Percentiles rank a stretch among this genome's conserved stretches.
These are phyloP conservation scores for Tauraco erythrolophus DNA, from an alignment of 2,113 vertebrate genomes.

Conservation along the genomic window DNA sequence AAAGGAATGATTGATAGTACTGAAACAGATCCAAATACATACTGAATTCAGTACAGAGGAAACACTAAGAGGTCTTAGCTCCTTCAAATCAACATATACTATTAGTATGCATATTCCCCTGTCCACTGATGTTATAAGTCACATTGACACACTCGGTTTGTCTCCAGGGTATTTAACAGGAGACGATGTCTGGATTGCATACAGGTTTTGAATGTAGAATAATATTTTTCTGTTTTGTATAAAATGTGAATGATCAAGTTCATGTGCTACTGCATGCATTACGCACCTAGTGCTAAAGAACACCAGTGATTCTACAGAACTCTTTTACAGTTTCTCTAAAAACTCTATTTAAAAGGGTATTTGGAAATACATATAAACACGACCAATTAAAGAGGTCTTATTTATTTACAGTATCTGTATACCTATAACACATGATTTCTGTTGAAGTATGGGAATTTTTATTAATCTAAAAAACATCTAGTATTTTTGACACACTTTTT, in stretches of 20 bases:
- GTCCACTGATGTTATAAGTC: not conserved
- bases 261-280: not conserved
- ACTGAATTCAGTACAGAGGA: not conserved
- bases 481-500: not conserved
- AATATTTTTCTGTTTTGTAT: not conserved
- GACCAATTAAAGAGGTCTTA: not conserved
- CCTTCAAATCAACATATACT: not conserved
- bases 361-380: not conserved
- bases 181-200: not conserved
- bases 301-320: not conserved
- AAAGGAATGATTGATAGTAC: slow-evolving; percentile 47
- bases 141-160: not conserved
- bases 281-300: not conserved
- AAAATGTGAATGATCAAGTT: not conserved
- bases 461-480: not conserved
- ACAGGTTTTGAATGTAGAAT: not conserved
- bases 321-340: not conserved
- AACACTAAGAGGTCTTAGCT: not conserved
- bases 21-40: slow-evolving; percentile 28
- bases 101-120: not conserved
- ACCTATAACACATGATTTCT: not conserved
- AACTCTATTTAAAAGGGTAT: not conserved
- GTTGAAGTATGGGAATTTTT: not conserved
- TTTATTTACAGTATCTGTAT: not conserved
- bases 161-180: not conserved